A percentile compares a stretch with the other conserved stretches of the same genome.
phyloP scores from a whole-genome alignment of 2,797 vertebrate species.

The Molossus molossus region DNA sequence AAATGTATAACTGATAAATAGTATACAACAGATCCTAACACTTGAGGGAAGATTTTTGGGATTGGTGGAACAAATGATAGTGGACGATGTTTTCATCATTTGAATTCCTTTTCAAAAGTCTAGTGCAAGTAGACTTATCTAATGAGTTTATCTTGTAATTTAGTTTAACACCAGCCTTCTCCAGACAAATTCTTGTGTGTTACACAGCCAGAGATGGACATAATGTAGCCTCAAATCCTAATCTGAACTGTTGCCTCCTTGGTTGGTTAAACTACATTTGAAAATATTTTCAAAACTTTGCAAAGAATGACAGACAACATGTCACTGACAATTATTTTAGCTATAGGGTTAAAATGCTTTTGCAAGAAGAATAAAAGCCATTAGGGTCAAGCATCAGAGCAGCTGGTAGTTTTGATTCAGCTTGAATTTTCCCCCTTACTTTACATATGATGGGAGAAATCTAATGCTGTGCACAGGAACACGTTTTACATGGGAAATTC shows the following conservation, averaged over 20 bases:
- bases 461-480: background rate
- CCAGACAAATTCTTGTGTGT: background rate
- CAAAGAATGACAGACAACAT: background rate
- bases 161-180: background rate
- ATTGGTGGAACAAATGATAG: background rate
- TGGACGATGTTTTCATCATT: background rate
- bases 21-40: background rate
- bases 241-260: background rate
- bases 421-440: background rate
- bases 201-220: background rate
- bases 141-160: background rate
- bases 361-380: background rate
- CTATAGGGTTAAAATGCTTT: background rate
- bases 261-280: background rate
- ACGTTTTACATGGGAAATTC: background rate
- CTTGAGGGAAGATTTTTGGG: background rate
- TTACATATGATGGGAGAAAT: conserved; percentile 21
- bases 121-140: background rate
- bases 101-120: conserved; percentile 34
- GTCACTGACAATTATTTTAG: background rate
- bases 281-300: conserved; percentile 23
- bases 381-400: background rate
- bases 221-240: background rate
- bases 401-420: background rate
- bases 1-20: background rate